Base-by-base conservation (phyloP, 1,140 invertebrate genomes). In the Formica exsecta region DNA sequence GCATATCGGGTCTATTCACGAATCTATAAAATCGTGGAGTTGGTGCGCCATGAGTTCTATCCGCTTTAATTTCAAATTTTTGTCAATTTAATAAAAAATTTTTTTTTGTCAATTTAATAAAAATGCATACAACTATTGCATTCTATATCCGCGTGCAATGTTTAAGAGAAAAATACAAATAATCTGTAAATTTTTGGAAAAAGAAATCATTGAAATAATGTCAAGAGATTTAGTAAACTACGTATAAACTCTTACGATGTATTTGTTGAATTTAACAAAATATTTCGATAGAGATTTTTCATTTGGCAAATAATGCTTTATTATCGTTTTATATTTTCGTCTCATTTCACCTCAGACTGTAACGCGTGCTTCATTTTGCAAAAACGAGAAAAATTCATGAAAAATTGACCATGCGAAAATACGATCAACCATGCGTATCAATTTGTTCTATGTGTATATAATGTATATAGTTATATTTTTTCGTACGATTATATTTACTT, bases 1-100 rank as follows among this genome's bases (percentile, higher is more conserved):
- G 38, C 22, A 81, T 36, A 73, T 54, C 54, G 25, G 11, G 29
- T 74, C 68, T 74, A 83, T 83, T 73, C 79, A 74, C 29, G 5
- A n/a, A 48, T 62, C 68, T 16, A 74, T 61, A 74, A 38, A 83
- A 48, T 73, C 25, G 22, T 59, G 38, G 65, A 59, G 19, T 22
- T 54, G 38, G 4, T 16, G 38, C 29, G 16, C 54, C 4, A 57
- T 61, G 51, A 83, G 41, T 73, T 74, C 68, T 41, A 73, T 41
- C 25, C 51, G 59, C 38, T 83, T 83, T 62, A 83, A 83, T 83
- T 74, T 32, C 2, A 22, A 44, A 19, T 61, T 38, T 59, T 44
- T 32, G 38, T 59, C 25, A 22, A 59, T 41, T 22, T 5, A n/a
- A n/a, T n/a, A n/a, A n/a, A n/a, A n/a, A n/a, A n/a, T n/a, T n/a